Evolutionary conservation across 2,797 vertebrate species (phyloP), one percentile per base, ranked within the genome.

Genomic region (Helostoma temminkii): DNA sequence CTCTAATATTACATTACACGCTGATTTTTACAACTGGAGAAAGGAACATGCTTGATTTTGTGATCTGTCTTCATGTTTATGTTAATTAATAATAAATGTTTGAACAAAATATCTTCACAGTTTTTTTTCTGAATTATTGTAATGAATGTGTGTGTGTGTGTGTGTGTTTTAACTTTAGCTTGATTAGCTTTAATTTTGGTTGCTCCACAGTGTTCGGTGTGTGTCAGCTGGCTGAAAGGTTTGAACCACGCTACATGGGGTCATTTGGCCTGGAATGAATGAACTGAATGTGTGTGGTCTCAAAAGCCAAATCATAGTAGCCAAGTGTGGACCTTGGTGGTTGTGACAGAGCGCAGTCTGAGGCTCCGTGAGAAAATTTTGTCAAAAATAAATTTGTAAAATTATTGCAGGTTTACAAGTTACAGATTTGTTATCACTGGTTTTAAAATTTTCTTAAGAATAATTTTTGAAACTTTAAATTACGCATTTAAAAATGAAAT

Each of bases 261-360:
- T 82, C 82, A 74, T 45, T 42, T 67, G 72, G 71, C 73, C 30
- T 48, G 24, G 52, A 68, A 66, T 59, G 57, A 77, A 69, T 46
- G 57, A 72, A 59, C 0, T 42, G 52, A 76, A 73, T n/a, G 59
- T 65, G 78, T 63, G 70, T 50, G 49, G 34, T 71, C 41, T 30
- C 61, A 83, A 76, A 71, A 71, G 74, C 57, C 71, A 76, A 54
- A 73, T 50, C 46, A 47, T 9, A 41, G 70, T 65, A 49, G 72
- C 64, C 60, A 61, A 67, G 66, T 47, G 55, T 70, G 78, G 77
- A 72, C 34, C 16, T 11, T 59, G 65, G 50, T 34, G 58, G 60
- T 55, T 56, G 74, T 49, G 61, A n/a, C 3, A 19, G 65, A 36
- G 55, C 30, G 4, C 30, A n/a, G 66, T 63, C 49, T 26, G 50